These are phyloP conservation scores for Muntiacus muntjak DNA, from an alignment of 2,113 vertebrate genomes.

Conservation along the genomic window DNA sequence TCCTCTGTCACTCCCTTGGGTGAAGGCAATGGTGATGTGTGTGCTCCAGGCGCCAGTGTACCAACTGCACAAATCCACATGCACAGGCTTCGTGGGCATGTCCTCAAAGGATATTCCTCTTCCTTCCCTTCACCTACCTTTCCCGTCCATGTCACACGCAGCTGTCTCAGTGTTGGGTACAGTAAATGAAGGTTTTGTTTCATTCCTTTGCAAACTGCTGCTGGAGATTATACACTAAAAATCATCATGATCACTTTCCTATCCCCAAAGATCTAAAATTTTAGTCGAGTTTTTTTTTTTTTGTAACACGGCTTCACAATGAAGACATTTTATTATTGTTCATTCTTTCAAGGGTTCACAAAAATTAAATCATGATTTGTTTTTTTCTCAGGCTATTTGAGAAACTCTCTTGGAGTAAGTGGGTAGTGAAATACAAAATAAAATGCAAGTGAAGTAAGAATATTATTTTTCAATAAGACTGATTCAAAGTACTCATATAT, in stretches of 20 bases:
- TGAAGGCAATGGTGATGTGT: background rate
- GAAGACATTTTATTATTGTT: background rate
- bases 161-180: background rate
- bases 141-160: background rate
- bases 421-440: background rate
- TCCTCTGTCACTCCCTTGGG: background rate
- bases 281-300: background rate
- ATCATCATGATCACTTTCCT: background rate
- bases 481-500: background rate
- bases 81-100: background rate
- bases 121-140: background rate
- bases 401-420: background rate
- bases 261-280: background rate
- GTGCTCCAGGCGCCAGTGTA: rapidly evolving
- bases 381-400: background rate
- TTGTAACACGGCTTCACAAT: background rate
- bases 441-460: background rate
- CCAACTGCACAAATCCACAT: background rate
- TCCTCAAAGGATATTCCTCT: background rate
- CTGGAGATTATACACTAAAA: background rate
- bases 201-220: background rate
- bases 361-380: background rate
- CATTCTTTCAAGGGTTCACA: background rate
- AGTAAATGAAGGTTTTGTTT: background rate
- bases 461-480: background rate